Base-by-base conservation (phyloP, 2,113 vertebrate species). In the Dissostichus mawsoni region DNA sequence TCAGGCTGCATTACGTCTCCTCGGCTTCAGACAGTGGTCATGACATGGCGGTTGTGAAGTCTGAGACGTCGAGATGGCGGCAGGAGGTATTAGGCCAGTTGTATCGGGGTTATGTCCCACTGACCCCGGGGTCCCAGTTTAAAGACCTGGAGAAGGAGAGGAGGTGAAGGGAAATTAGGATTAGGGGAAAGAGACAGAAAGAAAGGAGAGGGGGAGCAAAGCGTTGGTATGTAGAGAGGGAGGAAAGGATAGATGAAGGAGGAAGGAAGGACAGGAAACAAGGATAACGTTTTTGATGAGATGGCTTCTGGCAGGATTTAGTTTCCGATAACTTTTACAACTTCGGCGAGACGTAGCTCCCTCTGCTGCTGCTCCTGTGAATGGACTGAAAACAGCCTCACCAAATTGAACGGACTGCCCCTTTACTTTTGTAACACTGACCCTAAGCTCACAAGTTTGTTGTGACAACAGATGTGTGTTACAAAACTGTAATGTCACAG, bases 31-130 rank as follows among this genome's bases (percentile, higher is more conserved):
- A 55, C 53, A 18, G 68, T 18, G 44, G 58, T 70, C 23, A 4
- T 86, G 84, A 89, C 88, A 83, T 64, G 70, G 76, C 62, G 79
- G 79, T 88, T 89, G 89, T 83, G 84, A 90, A 90, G 87, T 89
- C 78, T 71, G 77, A 90, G 87, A 83, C 48, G 33, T 86, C 72
- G 29, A 53, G 82, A 85, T 89, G 90, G 91, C 82, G 68, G 85
- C 84, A 80, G 76, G 62, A 78, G 87, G 87, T 70, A 86, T 93
- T 91, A 89, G 57, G 50, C 45, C 84, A 76, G 85, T 76, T 69
- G 58, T 80, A 76, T 78, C 52, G 56, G 73, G 64, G 55, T 93
- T 92, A 92, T 61, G 55, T 64, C 83, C 69, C 64, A 9, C n/a
- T 76, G 76, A 88, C 74, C 85, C 74, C 2, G 48, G 10, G 36